phyloP scores from a whole-genome alignment of 2,888 invertebrate species.

The Diaprepes abbreviatus region DNA sequence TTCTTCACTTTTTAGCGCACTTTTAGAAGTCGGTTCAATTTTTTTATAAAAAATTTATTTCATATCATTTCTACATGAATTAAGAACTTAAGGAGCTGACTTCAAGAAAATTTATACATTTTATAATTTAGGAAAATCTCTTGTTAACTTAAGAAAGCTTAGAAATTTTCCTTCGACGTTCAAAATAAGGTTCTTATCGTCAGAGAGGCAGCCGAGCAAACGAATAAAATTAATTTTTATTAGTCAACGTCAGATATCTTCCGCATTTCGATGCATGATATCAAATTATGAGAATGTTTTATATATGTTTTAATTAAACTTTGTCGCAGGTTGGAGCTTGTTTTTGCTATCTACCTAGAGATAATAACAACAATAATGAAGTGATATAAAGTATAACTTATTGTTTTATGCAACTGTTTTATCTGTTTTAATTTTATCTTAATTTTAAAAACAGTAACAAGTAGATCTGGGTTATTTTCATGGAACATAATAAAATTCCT shows the following conservation, averaged over 20 bases:
- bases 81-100: too few species aligned
- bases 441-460: too few species aligned
- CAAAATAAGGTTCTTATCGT: constrained; percentile 18
- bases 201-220: constrained; percentile 3
- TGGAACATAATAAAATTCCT: too few species aligned
- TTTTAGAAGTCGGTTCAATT: too few species aligned
- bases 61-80: too few species aligned
- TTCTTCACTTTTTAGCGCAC: too few species aligned
- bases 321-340: neutral
- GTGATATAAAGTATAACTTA: too few species aligned
- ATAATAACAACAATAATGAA: too few species aligned
- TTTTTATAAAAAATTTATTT: too few species aligned
- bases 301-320: neutral
- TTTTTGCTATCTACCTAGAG: neutral
- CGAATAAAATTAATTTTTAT: constrained; percentile 26
- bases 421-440: too few species aligned
- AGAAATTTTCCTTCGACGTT: constrained; percentile 5
- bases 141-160: neutral
- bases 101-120: neutral
- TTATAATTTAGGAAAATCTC: neutral
- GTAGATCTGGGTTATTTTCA: too few species aligned
- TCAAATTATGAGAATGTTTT: neutral
- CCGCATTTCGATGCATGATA: neutral
- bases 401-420: too few species aligned
- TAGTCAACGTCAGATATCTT: neutral